A percentile compares a stretch with the other conserved stretches of the same genome.
phyloP scores from a whole-genome alignment of 2,888 invertebrate genomes.

The Timema podura region DNA sequence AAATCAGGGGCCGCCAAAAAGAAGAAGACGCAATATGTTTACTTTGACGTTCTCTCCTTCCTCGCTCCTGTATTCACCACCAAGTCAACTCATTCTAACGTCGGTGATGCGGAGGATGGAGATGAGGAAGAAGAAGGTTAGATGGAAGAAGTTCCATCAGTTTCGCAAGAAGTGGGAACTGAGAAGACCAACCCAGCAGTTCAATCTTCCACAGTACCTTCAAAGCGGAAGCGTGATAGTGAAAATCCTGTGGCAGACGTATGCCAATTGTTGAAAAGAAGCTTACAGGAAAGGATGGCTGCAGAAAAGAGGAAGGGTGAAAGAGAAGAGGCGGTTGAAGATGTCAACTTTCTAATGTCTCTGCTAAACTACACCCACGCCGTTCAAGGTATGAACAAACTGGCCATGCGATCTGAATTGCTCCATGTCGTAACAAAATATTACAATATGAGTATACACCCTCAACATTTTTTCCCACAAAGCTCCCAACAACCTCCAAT shows the following conservation, averaged over 20 bases:
- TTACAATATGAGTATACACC: slow-evolving; percentile 2
- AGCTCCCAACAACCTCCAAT: not conserved
- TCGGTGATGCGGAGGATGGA: slow-evolving; percentile 9
- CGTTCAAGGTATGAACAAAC: slow-evolving; percentile 7
- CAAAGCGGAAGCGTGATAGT: slow-evolving; percentile 5
- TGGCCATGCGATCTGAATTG: not conserved
- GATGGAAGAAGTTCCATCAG: slow-evolving; percentile 2
- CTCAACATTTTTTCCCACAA: not conserved
- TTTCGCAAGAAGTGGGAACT: slow-evolving; percentile 7
- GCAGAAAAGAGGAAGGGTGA: not conserved
- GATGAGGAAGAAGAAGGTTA: not conserved
- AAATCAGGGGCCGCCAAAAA: not conserved
- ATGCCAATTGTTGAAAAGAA: not conserved
- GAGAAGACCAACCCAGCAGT: not conserved
- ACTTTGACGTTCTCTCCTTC: not conserved
- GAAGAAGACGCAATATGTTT: slow-evolving; percentile 7
- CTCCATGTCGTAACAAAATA: slow-evolving; percentile 3
- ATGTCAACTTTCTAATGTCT: not conserved
- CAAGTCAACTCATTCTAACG: not conserved
- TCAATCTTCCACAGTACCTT: not conserved
- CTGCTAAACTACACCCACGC: not conserved
- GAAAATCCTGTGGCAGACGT: not conserved
- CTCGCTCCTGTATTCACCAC: slow-evolving; percentile 4
- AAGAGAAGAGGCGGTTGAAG: slow-evolving; percentile 5
- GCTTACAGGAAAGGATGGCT: slow-evolving; percentile 4